A percentile compares a stretch with the other conserved stretches of the same genome.
Evolutionary conservation across 2,113 vertebrate species (phyloP).

Genomic region (Marmota flaviventris): DNA sequence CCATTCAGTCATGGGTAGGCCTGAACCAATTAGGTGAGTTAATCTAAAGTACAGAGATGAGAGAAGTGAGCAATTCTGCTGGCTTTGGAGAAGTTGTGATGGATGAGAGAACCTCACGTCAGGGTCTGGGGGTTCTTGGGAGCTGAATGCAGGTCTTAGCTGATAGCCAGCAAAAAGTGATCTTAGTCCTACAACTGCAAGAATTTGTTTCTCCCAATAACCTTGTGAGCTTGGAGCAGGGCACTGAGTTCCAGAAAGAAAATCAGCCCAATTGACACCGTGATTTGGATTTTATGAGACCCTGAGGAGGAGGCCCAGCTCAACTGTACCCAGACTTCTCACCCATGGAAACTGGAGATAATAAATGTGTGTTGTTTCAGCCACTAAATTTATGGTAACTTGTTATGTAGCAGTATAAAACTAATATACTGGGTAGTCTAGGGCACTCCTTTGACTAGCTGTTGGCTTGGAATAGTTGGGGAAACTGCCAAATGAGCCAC

Average conservation of each 20-base stretch:
- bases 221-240: background rate
- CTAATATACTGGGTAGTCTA: background rate
- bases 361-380: conserved; percentile 14
- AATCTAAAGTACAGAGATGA: background rate
- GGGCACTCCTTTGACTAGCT: background rate
- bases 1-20: background rate
- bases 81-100: background rate
- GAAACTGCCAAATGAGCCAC: background rate
- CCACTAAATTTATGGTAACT: background rate
- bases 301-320: background rate
- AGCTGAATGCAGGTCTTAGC: background rate
- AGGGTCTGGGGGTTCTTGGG: background rate
- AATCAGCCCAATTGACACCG: background rate
- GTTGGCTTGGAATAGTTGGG: background rate
- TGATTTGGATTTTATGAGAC: background rate
- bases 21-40: background rate
- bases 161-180: conserved; percentile 28
- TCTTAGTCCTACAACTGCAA: background rate
- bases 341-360: background rate
- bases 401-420: background rate
- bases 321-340: background rate
- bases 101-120: background rate
- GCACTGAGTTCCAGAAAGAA: background rate
- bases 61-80: background rate
- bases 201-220: conserved; percentile 1